Percentiles rank a stretch among this genome's conserved stretches.
These are phyloP conservation scores for Catalaphyllia jardinei DNA, from an alignment of 64 coral and sea anemone genomes.

Conservation along the genomic window DNA sequence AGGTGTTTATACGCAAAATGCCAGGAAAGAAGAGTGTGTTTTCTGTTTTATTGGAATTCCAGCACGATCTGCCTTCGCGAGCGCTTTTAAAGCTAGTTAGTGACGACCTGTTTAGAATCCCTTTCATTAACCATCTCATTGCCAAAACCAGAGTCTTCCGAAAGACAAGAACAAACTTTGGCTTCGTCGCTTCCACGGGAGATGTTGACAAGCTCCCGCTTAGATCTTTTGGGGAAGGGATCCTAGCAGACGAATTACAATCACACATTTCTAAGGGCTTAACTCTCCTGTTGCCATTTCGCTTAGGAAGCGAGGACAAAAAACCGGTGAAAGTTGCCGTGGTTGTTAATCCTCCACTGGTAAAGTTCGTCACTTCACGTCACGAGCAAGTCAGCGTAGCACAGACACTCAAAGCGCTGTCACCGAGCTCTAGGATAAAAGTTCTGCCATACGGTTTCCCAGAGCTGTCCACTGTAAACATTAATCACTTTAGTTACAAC, in stretches of 20 bases:
- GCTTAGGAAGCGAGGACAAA: conserved; percentile 54
- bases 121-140: conserved; percentile 91
- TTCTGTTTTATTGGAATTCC: conserved; percentile 86
- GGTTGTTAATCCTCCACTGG: conserved; percentile 64
- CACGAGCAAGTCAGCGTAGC: conserved; percentile 77
- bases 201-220: conserved; percentile 85
- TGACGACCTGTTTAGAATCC: conserved; percentile 87
- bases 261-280: conserved; percentile 93
- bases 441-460: conserved; percentile 78
- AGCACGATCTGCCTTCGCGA: conserved; percentile 70
- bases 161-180: conserved; percentile 75
- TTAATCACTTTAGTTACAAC: conserved; percentile 90
- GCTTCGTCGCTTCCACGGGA: conserved; percentile 94
- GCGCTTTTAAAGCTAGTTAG: conserved; percentile 82
- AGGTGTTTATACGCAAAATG: conserved; percentile 80
- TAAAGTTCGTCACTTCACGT: conserved; percentile 84
- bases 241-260: conserved; percentile 76
- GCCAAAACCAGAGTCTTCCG: conserved; percentile 76
- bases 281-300: conserved; percentile 87
- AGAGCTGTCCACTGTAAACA: conserved; percentile 54
- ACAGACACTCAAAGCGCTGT: conserved; percentile 76
- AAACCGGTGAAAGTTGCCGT: conserved; percentile 88
- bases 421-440: conserved; percentile 67
- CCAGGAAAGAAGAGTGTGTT: conserved; percentile 88
- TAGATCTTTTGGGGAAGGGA: conserved; percentile 88